Evolutionary conservation across 2,113 vertebrate species (phyloP), one percentile per base, ranked within the genome.

Genomic region (Megaceryle torquata): DNA sequence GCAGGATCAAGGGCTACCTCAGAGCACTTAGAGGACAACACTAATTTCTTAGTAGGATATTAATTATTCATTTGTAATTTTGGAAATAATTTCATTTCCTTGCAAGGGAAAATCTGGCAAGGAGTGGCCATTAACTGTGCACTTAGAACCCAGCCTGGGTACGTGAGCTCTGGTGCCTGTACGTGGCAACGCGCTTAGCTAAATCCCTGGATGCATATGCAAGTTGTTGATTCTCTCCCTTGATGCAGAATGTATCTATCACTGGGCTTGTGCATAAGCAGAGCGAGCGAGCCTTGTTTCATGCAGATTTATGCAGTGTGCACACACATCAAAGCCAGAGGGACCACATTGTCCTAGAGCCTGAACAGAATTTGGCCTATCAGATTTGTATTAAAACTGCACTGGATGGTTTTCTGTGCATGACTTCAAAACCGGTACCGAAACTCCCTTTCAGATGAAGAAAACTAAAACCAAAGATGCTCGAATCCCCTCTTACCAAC

Each of bases 51-150:
- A 39, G 44, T 41, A 60, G 68, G 22, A 8, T 86, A 81, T 88
- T 93, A 93, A 94, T 90, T 81, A 75, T 83, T 88, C 20, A 71
- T 68, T 88, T 90, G 16, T 39, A 75, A 11, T 83, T 96, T 94
- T 91, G 82, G 65, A 88, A 91, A 78, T 9, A 19, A 78, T 60
- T 70, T 89, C 2, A 44, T 75, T 94, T 93, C 43, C 50, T 94
- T 44, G 20, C 56, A 71, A 53, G 43, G 41, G 35, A 25, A 74
- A 46, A 67, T 39, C 63, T 54, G 50, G 39, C 68, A 67, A 88
- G 79, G 70, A 86, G 24, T 33, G 25, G 29, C 63, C 65, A 76
- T 63, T 83, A 86, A 46, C 43, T 26, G n/a, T 29, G 63, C 89
- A 83, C 59, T 89, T 54, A 69, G 61, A 83, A 60, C 9, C 19